Percentiles rank a stretch among this genome's conserved stretches.
phyloP scores from a whole-genome alignment of 2,113 vertebrate species.

The Istiophorus platypterus region DNA sequence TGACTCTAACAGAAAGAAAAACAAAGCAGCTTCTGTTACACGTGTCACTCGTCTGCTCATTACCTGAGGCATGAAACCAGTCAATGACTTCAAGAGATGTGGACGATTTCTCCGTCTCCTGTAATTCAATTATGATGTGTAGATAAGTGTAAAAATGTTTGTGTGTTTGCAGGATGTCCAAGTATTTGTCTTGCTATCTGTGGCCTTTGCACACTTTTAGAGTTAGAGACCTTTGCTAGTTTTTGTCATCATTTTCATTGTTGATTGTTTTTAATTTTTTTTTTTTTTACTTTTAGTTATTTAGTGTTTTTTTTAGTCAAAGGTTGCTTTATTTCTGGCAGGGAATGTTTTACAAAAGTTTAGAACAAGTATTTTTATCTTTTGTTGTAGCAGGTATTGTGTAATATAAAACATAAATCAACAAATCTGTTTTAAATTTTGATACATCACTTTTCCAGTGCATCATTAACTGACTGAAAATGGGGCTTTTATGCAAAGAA shows the following conservation, averaged over 20 bases:
- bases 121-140: background rate
- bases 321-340: too few species aligned
- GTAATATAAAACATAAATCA: background rate
- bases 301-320: too few species aligned
- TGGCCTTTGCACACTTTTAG: background rate
- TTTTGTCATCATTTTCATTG: too few species aligned
- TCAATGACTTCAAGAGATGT: background rate
- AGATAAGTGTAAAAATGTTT: background rate
- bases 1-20: background rate
- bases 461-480: background rate
- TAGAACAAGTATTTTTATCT: background rate
- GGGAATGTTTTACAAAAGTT: too few species aligned
- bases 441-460: too few species aligned
- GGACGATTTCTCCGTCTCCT: background rate
- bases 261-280: too few species aligned
- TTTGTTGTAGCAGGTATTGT: background rate
- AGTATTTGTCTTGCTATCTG: background rate
- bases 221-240: too few species aligned
- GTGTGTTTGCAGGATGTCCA: background rate
- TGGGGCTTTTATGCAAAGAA: background rate
- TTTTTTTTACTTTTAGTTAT: too few species aligned
- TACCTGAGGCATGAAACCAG: background rate
- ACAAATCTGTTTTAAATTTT: too few species aligned
- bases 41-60: background rate
- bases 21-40: constrained; percentile 53